Evolutionary conservation across 1,140 invertebrate species (phyloP), one percentile per base, ranked within the genome.

Genomic region (Gryon sp.): DNA sequence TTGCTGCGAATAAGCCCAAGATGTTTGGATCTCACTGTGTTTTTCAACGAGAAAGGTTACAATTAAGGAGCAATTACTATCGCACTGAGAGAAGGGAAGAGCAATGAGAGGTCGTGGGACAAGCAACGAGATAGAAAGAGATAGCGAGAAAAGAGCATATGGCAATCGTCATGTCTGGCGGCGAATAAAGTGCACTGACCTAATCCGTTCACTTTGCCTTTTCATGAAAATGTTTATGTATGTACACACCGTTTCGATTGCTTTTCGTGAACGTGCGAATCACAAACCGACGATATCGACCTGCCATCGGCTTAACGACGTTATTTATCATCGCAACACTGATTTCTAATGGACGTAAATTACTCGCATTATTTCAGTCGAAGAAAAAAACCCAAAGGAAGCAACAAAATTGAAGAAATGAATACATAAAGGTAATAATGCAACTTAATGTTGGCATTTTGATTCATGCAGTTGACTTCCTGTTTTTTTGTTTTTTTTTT

Each of bases 11-110:
- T 60, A 20, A 66, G 59, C 24, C 34, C 45, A 18, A 60, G 69
- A 76, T 60, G 63, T 76, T 68, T 62, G 72, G 62, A 68, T 76
- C 72, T 76, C 63, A 45, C 32, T 36, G 55, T 66, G 62, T 76
- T 76, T 76, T 76, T 68, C 62, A 11, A 15, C 73, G 57, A 55
- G 72, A 76, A 76, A 76, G 73, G 36, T 59, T 63, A 45, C 63
- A 76, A 76, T 68, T 66, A 75, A 68, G 62, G 62, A 30, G 62
- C 53, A 75, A 75, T 75, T 75, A 75, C 55, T 46, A 68, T 66
- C 60, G 55, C 30, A 45, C 30, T 18, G 32, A 28, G n/a, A 43
- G 43, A 30, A 43, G 38, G 30, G 46, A 57, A n/a, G n/a, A n/a
- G n/a, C n/a, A n/a, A n/a, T n/a, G 60, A 62, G 60, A 46, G 30